Evolutionary conservation across 2,888 invertebrate genomes (phyloP).

Genomic region (Frankliniella fusca): DNA sequence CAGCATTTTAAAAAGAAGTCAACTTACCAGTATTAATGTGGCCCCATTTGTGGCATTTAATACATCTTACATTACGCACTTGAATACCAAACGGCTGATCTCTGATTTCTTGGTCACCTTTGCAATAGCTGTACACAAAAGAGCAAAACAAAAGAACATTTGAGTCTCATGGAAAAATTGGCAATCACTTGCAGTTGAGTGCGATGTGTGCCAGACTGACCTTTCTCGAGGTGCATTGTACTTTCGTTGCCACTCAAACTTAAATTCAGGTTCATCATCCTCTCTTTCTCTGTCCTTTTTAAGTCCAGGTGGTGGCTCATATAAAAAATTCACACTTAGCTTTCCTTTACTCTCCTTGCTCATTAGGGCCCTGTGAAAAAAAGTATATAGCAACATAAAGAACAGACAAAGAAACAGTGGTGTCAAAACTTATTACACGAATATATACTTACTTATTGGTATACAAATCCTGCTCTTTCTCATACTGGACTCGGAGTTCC

Average conservation of each 20-base stretch:
- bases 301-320: constrained; percentile 91
- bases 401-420: not conserved
- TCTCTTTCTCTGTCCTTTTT: constrained; percentile 86
- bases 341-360: constrained; percentile 99
- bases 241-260: constrained; percentile 99
- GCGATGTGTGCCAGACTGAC: constrained; percentile 45
- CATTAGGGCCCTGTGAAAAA: constrained; percentile 72
- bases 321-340: constrained; percentile 97
- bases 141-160: constrained; percentile 3
- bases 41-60: constrained; percentile 99
- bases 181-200: not conserved
- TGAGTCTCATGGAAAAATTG: not conserved
- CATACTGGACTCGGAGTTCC: constrained; percentile 92
- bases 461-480: constrained; percentile 97
- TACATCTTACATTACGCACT: constrained; percentile 94
- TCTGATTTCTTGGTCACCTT: constrained; percentile 93
- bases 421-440: not conserved
- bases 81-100: constrained; percentile 99
- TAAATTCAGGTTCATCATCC: constrained; percentile 92
- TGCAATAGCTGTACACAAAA: constrained; percentile 68
- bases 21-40: constrained; percentile 83
- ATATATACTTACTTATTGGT: constrained; percentile 74
- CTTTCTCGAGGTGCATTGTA: constrained; percentile 97
- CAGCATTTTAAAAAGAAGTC: not conserved
- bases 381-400: constrained; percentile 34